Conservation (phyloP, 2,797 vertebrate species). For the Synaphobranchus kaupii region DNA sequence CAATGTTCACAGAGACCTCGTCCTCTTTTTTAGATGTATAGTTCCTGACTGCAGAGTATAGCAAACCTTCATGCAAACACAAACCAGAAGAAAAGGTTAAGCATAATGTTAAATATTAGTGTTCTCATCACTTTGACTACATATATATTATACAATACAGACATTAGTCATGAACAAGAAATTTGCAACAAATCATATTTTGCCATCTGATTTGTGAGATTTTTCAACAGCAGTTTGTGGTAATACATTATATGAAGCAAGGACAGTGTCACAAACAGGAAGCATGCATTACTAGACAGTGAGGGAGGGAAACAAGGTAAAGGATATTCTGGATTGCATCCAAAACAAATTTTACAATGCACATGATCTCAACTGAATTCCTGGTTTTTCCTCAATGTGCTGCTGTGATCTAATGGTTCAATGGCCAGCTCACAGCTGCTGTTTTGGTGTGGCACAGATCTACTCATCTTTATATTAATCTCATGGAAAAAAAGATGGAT, state of each 20-base stretch:
- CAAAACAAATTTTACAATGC: not conserved
- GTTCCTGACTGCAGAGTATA: constrained; percentile 74
- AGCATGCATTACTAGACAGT: not conserved
- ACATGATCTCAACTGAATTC: not conserved
- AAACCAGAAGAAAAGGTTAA: not conserved
- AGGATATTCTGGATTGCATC: not conserved
- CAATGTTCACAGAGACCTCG: constrained; percentile 80
- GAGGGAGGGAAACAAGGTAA: not conserved
- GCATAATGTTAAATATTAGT: not conserved
- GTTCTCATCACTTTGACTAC: not conserved
- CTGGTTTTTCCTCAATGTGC: not conserved
- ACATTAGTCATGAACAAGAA: not conserved
- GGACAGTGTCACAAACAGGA: not conserved
- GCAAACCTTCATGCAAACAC: constrained; percentile 56
- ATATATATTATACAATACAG: not conserved
- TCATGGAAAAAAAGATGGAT: not conserved
- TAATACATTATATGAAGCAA: not conserved
- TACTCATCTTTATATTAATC: not conserved
- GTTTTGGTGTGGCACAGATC: not conserved
- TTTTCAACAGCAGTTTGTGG: not conserved
- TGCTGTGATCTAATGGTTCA: not conserved
- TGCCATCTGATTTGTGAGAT: not conserved
- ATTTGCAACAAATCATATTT: not conserved
- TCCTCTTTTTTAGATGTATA: constrained; percentile 73
- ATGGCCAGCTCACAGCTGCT: not conserved